These are phyloP conservation scores for Paramisgurnus dabryanus DNA, from an alignment of 2,113 vertebrate genomes.

Conservation along the genomic window DNA sequence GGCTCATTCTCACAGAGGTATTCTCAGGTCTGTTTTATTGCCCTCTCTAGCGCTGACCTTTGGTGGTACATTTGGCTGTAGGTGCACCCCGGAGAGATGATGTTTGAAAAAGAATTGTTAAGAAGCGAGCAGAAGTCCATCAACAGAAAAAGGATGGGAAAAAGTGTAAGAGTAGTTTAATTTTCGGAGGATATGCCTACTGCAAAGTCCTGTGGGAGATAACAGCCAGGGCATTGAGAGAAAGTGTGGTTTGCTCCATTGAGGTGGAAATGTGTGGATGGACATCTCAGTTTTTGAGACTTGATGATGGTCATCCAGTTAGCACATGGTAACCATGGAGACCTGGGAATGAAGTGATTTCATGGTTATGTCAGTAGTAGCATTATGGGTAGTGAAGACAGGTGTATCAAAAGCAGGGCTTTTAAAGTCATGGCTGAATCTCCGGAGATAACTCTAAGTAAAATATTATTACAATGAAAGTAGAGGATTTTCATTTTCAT, in stretches of 20 bases:
- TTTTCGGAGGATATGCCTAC: not conserved
- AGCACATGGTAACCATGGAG: conserved; percentile 34
- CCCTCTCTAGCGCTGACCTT: conserved; percentile 28
- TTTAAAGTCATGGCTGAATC: not conserved
- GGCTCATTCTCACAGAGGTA: conserved; percentile 10
- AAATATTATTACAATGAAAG: too few species aligned
- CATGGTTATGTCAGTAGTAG: not conserved
- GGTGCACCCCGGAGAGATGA: conserved; percentile 59
- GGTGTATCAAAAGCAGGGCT: not conserved
- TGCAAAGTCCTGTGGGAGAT: conserved; percentile 7
- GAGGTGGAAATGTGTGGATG: conserved; percentile 36
- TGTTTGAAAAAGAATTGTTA: conserved; percentile 49
- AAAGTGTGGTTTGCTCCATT: conserved; percentile 8
- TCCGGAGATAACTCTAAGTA: not conserved
- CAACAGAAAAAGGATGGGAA: conserved; percentile 59
- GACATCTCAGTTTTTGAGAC: conserved; percentile 22
- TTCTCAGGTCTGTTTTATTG: conserved; percentile 13
- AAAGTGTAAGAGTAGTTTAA: conserved; percentile 20
- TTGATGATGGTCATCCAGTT: conserved; percentile 32
- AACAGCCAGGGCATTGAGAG: not conserved
- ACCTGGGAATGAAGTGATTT: conserved; percentile 18
- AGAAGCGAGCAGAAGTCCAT: conserved; percentile 39
- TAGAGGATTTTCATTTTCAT: too few species aligned
- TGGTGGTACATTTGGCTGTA: conserved; percentile 32
- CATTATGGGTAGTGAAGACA: conserved; percentile 17